Conservation (phyloP, 2,888 invertebrate genomes). For the Argynnis bischoffii region DNA sequence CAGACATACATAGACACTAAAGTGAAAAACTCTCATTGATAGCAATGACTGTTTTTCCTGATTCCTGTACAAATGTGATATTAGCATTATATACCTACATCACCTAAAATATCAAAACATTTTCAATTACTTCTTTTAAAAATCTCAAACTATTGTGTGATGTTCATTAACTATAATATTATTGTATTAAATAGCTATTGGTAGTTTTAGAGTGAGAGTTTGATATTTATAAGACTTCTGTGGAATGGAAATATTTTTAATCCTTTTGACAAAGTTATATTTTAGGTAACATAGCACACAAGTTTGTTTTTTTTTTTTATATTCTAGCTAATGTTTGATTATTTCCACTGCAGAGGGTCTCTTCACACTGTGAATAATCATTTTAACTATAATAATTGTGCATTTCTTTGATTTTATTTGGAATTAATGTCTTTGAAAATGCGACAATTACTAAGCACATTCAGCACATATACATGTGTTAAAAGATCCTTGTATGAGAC, state of each 20-base stretch:
- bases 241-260: constrained; percentile 12
- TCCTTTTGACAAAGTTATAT: constrained; percentile 14
- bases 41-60: constrained; percentile 27
- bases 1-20: constrained; percentile 75
- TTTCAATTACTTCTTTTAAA: constrained; percentile 19
- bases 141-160: constrained; percentile 17
- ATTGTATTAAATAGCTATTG: constrained; percentile 2
- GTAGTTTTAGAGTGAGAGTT: constrained; percentile 16
- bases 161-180: constrained; percentile 2
- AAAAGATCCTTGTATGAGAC: neutral
- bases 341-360: neutral
- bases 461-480: neutral
- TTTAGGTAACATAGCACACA: constrained; percentile 17
- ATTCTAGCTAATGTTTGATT: neutral
- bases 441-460: neutral
- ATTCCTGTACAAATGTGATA: constrained; percentile 67
- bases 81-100: constrained; percentile 48
- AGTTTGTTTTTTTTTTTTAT: constrained; percentile 1
- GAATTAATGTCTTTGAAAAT: no score
- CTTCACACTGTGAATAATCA: neutral
- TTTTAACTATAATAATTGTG: neutral
- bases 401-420: neutral
- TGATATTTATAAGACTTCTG: constrained; percentile 5
- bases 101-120: constrained; percentile 28
- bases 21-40: constrained; percentile 58